Evolutionary conservation across 92 coral and sea anemone genomes (phyloP).

Genomic region (Parazoanthus atlanticus): DNA sequence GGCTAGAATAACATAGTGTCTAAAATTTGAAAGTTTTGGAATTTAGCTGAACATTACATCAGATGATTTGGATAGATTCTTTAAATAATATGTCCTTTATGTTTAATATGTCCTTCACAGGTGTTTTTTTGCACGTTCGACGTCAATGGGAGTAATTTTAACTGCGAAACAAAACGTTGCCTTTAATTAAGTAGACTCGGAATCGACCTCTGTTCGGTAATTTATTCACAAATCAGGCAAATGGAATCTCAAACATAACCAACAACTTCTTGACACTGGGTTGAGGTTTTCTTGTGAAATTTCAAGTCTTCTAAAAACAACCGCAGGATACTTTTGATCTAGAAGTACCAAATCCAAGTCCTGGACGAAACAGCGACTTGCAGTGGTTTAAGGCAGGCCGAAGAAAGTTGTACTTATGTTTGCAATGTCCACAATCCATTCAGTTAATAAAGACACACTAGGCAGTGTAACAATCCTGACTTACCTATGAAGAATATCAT

Average conservation of each 20-base stretch:
- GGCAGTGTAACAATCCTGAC: conserved; percentile 10
- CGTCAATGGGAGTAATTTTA: too few relatives aligned
- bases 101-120: too few relatives aligned
- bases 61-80: background rate
- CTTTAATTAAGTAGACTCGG: background rate
- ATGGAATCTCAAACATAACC: background rate
- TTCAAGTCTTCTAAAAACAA: background rate
- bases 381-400: too few relatives aligned
- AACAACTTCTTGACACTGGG: background rate
- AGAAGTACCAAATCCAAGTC: background rate
- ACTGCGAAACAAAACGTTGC: background rate
- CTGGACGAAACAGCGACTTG: background rate
- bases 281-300: background rate
- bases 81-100: too few relatives aligned
- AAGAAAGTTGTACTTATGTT: too few relatives aligned
- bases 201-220: background rate
- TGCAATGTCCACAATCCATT: too few relatives aligned
- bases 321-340: background rate
- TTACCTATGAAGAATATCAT: conserved; percentile 74
- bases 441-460: too few relatives aligned
- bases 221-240: background rate
- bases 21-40: background rate
- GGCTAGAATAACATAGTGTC: background rate
- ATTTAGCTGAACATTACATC: background rate
- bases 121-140: too few relatives aligned